Base-by-base conservation (phyloP, 2,113 vertebrate species). In the Astur gentilis region DNA sequence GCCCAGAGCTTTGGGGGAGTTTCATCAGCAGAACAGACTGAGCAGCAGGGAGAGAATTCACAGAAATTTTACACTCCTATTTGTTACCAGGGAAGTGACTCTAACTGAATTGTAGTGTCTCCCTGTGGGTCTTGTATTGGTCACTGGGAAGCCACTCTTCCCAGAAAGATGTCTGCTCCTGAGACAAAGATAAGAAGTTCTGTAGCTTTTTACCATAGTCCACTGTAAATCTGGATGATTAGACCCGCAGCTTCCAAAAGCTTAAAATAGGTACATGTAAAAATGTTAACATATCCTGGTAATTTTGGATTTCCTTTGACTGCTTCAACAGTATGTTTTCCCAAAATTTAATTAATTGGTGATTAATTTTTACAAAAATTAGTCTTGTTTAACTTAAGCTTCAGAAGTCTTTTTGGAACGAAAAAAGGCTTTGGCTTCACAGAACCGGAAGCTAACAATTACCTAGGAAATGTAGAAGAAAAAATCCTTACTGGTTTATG, bases 401-500 rank as follows among this genome's bases (percentile, higher is more conserved):
- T 92, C 61, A 62, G n/a, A 81, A 13, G 4, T 27, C 31, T 76
- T 78, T 85, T 23, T 69, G 36, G 29, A 76, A 36, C 2, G 7
- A 44, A 13, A 90, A 66, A n/a, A 57, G 7, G 7, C 36, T 83
- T 81, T 81, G 12, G 14, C 50, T 93, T 94, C 58, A 70, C 36
- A 81, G 49, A 83, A 65, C 5, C 29, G 83, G 67, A 87, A 82
- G 45, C 21, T 66, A 75, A 89, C 91, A 89, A 70, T 84, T 91
- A 54, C 27, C 32, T 58, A 73, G 38, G 20, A 87, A 91, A 75
- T 32, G 11, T 18, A 87, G 50, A 90, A 87, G 27, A 58, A 94
- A 91, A 91, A 82, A 54, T 93, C 47, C 55, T 91, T 61, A 60
- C 75, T 76, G 66, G 40, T 90, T 93, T 90, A 91, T 67, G 76